A percentile compares a stretch with the other conserved stretches of the same genome.
Conservation (phyloP, 2,888 invertebrate genomes). For the Watsonalla binaria region DNA sequence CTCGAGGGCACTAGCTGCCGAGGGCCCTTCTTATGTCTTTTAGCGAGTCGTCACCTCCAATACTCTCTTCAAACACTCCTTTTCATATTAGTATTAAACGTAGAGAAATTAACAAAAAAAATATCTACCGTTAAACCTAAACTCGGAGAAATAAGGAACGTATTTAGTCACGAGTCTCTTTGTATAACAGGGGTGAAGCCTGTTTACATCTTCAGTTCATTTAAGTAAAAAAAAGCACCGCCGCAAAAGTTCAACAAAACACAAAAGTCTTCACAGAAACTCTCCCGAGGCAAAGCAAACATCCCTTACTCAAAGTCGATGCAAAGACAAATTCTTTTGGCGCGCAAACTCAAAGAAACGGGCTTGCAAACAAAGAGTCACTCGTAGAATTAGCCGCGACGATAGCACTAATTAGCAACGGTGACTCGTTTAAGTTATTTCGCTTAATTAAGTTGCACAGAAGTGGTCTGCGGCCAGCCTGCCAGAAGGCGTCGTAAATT, state of each 20-base stretch:
- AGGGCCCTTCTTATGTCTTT: slow-evolving; percentile 62
- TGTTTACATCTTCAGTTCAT: slow-evolving; percentile 23
- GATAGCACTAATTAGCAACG: slow-evolving; percentile 76
- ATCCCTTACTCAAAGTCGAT: slow-evolving; percentile 66
- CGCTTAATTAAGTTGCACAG: slow-evolving; percentile 77
- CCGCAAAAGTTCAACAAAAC: slow-evolving; percentile 44
- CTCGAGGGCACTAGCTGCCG: slow-evolving; percentile 55
- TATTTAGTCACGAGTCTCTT: slow-evolving; percentile 16
- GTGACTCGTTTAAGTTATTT: slow-evolving; percentile 77
- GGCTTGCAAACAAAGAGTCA: slow-evolving; percentile 68
- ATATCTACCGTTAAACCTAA: too few relatives aligned
- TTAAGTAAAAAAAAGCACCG: slow-evolving; percentile 19
- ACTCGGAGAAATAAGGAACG: not conserved
- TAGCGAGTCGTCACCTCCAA: slow-evolving; percentile 29
- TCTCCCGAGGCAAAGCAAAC: slow-evolving; percentile 62
- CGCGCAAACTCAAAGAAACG: slow-evolving; percentile 71
- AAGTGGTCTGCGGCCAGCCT: slow-evolving; percentile 76
- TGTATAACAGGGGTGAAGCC: slow-evolving; percentile 22
- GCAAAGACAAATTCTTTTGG: slow-evolving; percentile 77
- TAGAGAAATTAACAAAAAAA: not conserved
- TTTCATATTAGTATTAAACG: not conserved
- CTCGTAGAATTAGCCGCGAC: slow-evolving; percentile 72
- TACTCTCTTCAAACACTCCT: not conserved
- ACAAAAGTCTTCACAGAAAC: slow-evolving; percentile 49
- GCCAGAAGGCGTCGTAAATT: slow-evolving; percentile 70